These are phyloP conservation scores for Drosophila truncata DNA, from an alignment of 1,140 invertebrate species.

Conservation along the genomic window DNA sequence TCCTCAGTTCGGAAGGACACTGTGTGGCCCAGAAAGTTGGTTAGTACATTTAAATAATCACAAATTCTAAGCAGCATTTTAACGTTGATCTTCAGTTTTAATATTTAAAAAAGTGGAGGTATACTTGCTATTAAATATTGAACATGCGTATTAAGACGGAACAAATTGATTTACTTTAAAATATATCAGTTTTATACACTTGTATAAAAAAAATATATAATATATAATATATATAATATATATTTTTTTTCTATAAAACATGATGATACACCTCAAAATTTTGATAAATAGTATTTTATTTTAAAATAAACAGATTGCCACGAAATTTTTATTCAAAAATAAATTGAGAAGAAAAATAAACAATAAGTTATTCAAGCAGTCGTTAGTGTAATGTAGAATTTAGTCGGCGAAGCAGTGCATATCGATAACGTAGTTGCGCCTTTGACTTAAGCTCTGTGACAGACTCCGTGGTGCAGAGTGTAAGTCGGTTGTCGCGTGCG, in stretches of 20 bases:
- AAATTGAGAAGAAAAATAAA: too few relatives aligned
- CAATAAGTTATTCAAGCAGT: conserved; percentile 1
- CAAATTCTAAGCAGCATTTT: not conserved
- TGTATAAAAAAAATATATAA: not conserved
- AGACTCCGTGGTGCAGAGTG: conserved; percentile 7
- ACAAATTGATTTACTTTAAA: not conserved
- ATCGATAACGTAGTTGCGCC: not conserved
- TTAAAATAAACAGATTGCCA: too few relatives aligned
- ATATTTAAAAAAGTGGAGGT: not conserved
- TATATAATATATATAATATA: not conserved
- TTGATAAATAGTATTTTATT: not conserved
- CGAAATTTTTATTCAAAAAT: too few relatives aligned
- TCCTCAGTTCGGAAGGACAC: too few relatives aligned
- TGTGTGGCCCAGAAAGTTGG: not conserved
- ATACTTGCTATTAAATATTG: too few relatives aligned
- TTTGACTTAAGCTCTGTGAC: fast-evolving
- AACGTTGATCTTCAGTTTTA: not conserved
- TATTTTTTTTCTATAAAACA: not conserved
- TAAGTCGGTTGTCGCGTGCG: not conserved
- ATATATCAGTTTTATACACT: not conserved
- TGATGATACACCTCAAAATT: not conserved
- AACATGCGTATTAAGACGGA: not conserved
- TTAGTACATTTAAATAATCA: not conserved
- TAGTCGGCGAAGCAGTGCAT: not conserved
- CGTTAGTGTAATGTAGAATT: too few relatives aligned